Evolutionary conservation across 2,888 invertebrate species (phyloP), one percentile per base, ranked within the genome.

Genomic region (Eupithecia exiguata): DNA sequence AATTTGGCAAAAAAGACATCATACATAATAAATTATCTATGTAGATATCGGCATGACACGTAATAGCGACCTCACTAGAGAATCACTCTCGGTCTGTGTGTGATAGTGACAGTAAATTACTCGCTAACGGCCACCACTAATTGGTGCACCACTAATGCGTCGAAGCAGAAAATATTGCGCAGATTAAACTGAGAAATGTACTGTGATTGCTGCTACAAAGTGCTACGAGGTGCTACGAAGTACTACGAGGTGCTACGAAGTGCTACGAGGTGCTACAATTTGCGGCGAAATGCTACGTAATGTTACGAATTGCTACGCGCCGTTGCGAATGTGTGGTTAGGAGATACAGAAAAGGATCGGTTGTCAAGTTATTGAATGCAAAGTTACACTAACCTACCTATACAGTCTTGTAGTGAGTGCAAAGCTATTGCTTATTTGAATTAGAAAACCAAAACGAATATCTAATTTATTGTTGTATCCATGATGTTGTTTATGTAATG

Each of bases 21-120:
- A 40, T 40, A 40, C 40, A 40, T 0, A 40, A 16, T 16, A n/a
- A n/a, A n/a, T n/a, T n/a, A n/a, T n/a, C n/a, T n/a, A n/a, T n/a
- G n/a, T 40, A 3, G 40, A 40, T 36, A 49, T 61, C 74, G 73
- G 72, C 74, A 70, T 66, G 71, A 83, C 74, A 87, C 84, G 84
- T 84, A 88, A 85, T 85, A 40, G 25, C 6, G 16, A 35, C 49
- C 12, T 40, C 21, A 53, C 65, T 72, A 70, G 75, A 70, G 78
- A 78, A 80, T 83, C 82, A 74, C 80, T 79, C 80, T 82, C 65
- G 67, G 66, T 66, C 62, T 67, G 67, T 70, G 83, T 87, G 89
- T 91, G 91, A 90, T 88, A 88, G 91, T 90, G 91, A 89, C 89
- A 89, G 88, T 92, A 91, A 91, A 92, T 92, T 91, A 91, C 92